These are phyloP conservation scores for Vulpes vulpes DNA, from an alignment of 2,113 vertebrate genomes.

Conservation along the genomic window DNA sequence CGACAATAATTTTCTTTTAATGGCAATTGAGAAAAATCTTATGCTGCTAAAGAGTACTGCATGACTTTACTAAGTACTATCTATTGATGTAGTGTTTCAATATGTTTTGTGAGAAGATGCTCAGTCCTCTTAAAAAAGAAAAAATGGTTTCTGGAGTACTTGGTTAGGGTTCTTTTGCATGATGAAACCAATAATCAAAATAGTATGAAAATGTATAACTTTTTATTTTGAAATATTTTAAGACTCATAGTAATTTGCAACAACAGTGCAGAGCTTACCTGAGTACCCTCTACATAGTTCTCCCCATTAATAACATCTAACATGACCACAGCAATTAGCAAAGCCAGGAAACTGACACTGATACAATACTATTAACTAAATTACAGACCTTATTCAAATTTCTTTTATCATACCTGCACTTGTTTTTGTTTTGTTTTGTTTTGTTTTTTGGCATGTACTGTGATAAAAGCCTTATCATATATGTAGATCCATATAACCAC, in stretches of 20 bases:
- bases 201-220: neutral
- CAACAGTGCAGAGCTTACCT: neutral
- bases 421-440: neutral
- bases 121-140: slow-evolving; percentile 37
- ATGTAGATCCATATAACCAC: neutral
- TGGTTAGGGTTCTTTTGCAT: neutral
- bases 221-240: slow-evolving; percentile 42
- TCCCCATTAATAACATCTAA: neutral
- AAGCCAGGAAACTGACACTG: neutral
- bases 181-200: neutral
- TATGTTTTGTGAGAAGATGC: slow-evolving; percentile 14
- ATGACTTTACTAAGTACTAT: neutral
- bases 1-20: slow-evolving; percentile 47
- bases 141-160: neutral
- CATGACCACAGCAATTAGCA: neutral
- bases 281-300: neutral
- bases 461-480: neutral
- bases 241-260: neutral
- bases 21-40: slow-evolving; percentile 23
- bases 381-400: neutral
- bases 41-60: slow-evolving; percentile 10
- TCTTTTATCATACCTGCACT: neutral
- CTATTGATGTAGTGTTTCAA: slow-evolving; percentile 37
- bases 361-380: neutral
- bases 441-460: neutral